Evolutionary conservation across 2,888 invertebrate species (phyloP), one percentile per base, ranked within the genome.

Genomic region (Sabellastarte sp.): DNA sequence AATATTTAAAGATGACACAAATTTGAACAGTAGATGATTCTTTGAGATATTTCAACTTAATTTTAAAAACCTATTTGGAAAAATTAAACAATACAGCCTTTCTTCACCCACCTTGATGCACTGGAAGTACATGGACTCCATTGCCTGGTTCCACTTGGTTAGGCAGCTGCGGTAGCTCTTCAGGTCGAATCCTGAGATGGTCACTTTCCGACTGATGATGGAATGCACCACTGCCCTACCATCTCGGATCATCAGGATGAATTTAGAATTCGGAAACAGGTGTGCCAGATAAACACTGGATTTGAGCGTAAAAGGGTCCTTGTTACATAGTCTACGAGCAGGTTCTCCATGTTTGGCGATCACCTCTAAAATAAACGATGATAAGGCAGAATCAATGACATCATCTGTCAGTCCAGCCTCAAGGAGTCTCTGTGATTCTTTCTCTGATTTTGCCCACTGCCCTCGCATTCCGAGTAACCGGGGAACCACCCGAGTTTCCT

Each of bases 211-310:
- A 59, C 93, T 92, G 81, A 99, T 97, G 83, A 99, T 96, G 70
- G 97, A 98, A 87, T 99, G 97, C 68, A 97, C 97, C 30, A 97
- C 96, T 68, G 98, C 99, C 70, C 99, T 89, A 31, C 98, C 98
- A 85, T 99, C 99, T 70, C 99, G 90, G 76, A 98, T 91, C 95
- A 98, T 96, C 85, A 98, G 93, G 76, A 99, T 88, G 86, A 96
- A 99, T 86, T 97, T 97, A 65, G 96, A 92, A 83, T 95, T 95
- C 56, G 99, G 98, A 86, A 99, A 99, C 67, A 66, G 41, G 82
- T 93, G 92, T 70, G 93, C 89, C 76, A 99, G 90, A 85, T 94
- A 98, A 61, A 91, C 90, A 80, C 95, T 95, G 88, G 95, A 95
- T 87, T 97, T 97, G 74, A 99, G 88, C 64, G 96, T 96, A 74